Evolutionary conservation across 92 coral and sea anemone genomes (phyloP), one percentile per base, ranked within the genome.

Genomic region (Epizoanthus rinbou): DNA sequence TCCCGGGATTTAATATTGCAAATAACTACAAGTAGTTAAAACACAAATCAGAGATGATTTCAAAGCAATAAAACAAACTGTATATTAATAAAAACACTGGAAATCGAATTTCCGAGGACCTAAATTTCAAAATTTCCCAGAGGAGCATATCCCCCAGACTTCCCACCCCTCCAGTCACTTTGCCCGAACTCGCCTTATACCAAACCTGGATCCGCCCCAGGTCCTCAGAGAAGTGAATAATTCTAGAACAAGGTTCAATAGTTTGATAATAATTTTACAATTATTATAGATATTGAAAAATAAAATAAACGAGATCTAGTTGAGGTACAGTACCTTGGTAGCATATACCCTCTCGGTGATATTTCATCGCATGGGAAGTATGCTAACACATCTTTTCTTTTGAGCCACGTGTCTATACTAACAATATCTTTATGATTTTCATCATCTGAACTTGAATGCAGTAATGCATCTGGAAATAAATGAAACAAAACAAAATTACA

Each of bases 381-480:
- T 15, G 92, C 94, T 31, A 89, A 50, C 39, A 92, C 91, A 76
- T 96, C 99, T 87, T 96, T 96, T 73, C 99, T 88, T 71, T 94
- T 91, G 33, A 96, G 86, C 99, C 99, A 96, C 17, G 99, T 96
- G 69, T 94, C 91, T 37, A 92, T 87, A 82, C 95, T 96, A 41
- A 96, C 97, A 74, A 88, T 84, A 73, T 96, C 99, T 68, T 90
- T 89, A 57, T 91, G 88, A 37, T 79, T 75, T 84, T 96, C 99
- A 47, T 96, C 99, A 50, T 96, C 99, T 64, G 99, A 96, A 68
- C 99, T 96, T 17, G 99, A 93, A 76, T 75, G 80, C 98, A 94
- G 90, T 82, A 88, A 63, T 93, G 43, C 54, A 86, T 84, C 89
- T 88, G 85, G 35, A 18, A 56, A 53, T 59, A 47, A 31, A 52